Percentiles rank a stretch among this genome's conserved stretches.
These are phyloP conservation scores for Drosophila prosaltans DNA, from an alignment of 1,140 invertebrate genomes.

Conservation along the genomic window DNA sequence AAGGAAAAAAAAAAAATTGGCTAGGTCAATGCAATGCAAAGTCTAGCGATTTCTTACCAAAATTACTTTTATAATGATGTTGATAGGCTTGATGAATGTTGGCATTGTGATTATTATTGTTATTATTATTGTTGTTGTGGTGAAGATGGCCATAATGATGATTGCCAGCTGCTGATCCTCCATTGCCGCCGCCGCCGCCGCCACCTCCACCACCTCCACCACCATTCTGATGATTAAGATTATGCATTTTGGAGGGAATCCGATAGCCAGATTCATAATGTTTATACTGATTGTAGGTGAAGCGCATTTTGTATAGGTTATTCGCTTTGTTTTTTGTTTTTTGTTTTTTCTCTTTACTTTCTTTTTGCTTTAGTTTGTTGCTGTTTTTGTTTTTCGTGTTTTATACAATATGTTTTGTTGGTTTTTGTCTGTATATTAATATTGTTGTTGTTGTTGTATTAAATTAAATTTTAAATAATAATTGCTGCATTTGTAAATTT, in stretches of 20 bases:
- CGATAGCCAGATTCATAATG: constrained; percentile 81
- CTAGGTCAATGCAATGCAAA: not conserved
- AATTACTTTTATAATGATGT: constrained; percentile 79
- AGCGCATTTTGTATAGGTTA: constrained; percentile 69
- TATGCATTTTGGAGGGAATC: constrained; percentile 81
- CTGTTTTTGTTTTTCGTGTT: constrained; percentile 10
- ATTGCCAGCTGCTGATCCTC: constrained; percentile 11
- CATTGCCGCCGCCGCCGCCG: constrained; percentile 31
- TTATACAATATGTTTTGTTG: not conserved
- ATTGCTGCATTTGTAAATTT: constrained; percentile 14
- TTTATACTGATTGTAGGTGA: constrained; percentile 82
- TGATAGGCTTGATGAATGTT: constrained; percentile 62
- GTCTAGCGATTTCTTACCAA: constrained; percentile 56
- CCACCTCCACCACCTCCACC: constrained; percentile 21
- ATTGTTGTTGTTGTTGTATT: constrained; percentile 51
- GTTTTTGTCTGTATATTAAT: constrained; percentile 24
- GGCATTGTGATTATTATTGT: constrained; percentile 36
- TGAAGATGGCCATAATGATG: constrained; percentile 33
- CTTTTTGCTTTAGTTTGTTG: constrained; percentile 30
- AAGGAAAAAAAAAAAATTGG: too few species aligned
- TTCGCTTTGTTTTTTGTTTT: constrained; percentile 2
- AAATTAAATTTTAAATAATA: constrained; percentile 16
- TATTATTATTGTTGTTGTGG: constrained; percentile 37
- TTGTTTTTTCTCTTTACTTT: constrained; percentile 30
- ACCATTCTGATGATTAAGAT: constrained; percentile 50